Evolutionary conservation across 2,888 invertebrate species (phyloP), one percentile per base, ranked within the genome.

Genomic region (Rhabditophanes sp.): DNA sequence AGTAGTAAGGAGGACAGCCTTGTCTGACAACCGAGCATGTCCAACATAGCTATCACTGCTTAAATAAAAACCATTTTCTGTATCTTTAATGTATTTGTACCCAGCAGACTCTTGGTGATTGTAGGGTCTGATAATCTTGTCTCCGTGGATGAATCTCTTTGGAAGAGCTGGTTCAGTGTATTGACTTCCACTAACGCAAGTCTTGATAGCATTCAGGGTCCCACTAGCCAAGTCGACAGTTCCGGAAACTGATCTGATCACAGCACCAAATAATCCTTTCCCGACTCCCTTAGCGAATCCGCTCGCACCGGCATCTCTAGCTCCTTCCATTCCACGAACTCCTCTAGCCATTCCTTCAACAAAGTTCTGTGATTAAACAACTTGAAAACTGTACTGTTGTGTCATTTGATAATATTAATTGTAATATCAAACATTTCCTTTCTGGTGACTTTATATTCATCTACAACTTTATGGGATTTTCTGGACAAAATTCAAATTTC

Each of bases 181-280:
- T n/a, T 9, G 9, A 1, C 7, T 17, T 5, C 7, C 4, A 6
- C 18, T 28, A 4, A 15, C 45, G 35, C 46, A 82, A 80, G 82
- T 77, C 72, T 81, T 82, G 21, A 96, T 84, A 27, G 84, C 83
- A 61, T 84, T 83, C 37, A 99, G 76, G n/a, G 90, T 87, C 42
- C 85, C 85, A 63, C 85, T 84, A 8, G 93, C 90, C 72, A 96
- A 93, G 73, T 99, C 96, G 31, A 96, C 82, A 38, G 93, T 80
- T n/a, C 96, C 96, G 39, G 68, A 68, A 1, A 84, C 82, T 17
- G 96, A 96, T 31, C 93, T 74, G 0, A 90, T 80, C 12, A 99
- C 82, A 14, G 88, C 75, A 6, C 96, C 96, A 9, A 36, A 30
- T 17, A 93, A 77, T 25, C 96, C 64, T 39, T 60, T 47, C 16